Evolutionary conservation across 2,888 invertebrate species (phyloP).

Genomic region (Crematogaster levior): DNA sequence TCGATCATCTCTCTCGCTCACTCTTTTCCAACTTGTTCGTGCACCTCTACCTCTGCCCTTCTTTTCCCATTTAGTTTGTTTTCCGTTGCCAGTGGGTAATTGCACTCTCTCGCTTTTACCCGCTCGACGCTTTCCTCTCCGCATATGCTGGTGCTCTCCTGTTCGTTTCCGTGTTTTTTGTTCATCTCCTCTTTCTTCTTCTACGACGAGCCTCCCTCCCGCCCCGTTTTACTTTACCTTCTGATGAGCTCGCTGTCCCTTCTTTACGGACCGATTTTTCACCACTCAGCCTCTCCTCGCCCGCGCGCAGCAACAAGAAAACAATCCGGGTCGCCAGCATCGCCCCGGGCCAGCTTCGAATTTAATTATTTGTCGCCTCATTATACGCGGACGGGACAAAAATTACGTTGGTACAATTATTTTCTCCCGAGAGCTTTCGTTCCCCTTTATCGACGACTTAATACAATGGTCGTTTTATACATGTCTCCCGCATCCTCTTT

Average conservation of each 20-base stretch:
- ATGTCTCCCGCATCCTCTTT: not conserved
- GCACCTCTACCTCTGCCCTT: slow-evolving; percentile 45
- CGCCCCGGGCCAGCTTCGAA: slow-evolving; percentile 45
- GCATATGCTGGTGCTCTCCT: slow-evolving; percentile 65
- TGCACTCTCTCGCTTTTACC: slow-evolving; percentile 82
- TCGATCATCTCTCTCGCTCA: not conserved
- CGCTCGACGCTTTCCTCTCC: slow-evolving; percentile 75
- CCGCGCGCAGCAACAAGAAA: slow-evolving; percentile 1
- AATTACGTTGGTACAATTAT: slow-evolving; percentile 42
- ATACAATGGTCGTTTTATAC: slow-evolving; percentile 14
- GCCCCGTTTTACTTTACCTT: slow-evolving; percentile 36
- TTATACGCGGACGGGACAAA: slow-evolving; percentile 33
- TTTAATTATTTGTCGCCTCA: slow-evolving; percentile 61
- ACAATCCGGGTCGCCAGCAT: slow-evolving; percentile 27
- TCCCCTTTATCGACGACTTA: slow-evolving; percentile 37
- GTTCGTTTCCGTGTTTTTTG: slow-evolving; percentile 78
- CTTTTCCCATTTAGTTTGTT: slow-evolving; percentile 81
- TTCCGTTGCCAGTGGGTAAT: slow-evolving; percentile 84
- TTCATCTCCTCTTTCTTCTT: slow-evolving; percentile 36
- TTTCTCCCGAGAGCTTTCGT: slow-evolving; percentile 46
- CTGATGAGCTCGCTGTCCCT: slow-evolving; percentile 29
- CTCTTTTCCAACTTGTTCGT: slow-evolving; percentile 22
- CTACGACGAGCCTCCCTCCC: not conserved
- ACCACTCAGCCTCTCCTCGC: not conserved
- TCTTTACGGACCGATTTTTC: slow-evolving; percentile 44